Base-by-base conservation (phyloP, 2,888 invertebrate species). In the Sphaeridia pumilis region DNA sequence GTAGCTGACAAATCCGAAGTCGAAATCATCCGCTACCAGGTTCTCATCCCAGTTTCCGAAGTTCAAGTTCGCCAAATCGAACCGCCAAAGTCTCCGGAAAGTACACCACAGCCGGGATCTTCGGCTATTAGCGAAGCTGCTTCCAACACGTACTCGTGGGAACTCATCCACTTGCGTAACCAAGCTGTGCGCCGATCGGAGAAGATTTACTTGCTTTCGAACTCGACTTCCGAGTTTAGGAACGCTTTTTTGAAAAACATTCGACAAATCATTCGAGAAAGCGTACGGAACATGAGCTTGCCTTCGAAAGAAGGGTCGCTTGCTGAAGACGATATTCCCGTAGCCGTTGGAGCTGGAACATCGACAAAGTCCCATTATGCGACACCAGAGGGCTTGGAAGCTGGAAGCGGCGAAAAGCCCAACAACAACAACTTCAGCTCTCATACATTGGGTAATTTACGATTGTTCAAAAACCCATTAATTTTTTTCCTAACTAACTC, bases 241-340 rank as follows among this genome's bases (percentile, higher is more conserved):
- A 92, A 93, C 73, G 93, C 93, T 64, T 95, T 95, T 78, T 77
- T 95, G 68, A 90, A 92, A 74, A 94, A 93, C 55, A 94, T 95
- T 67, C 79, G 95, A 52, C 94, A 94, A 74, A 94, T 94, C 63
- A 95, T 95, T 67, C 81, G 94, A 60, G 94, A 95, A 74, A 92
- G 92, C 56, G 94, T 95, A 42, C 81, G 93, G 66, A 93, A 92
- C 73, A 94, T 95, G 94, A 87, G 88, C 67, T 83, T 94, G 72
- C 93, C 93, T 52, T 79, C 82, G 66, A 34, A 57, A 77, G 49
- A 49, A 34, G 48, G 44, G 4, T 41, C 55, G 14, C 46, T 22
- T 45, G 55, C 38, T 7, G 28, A 48, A 44, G 38, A 47, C 43
- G 44, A 46, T 36, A n/a, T n/a, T n/a, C n/a, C n/a, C n/a, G n/a